A percentile compares a stretch with the other conserved stretches of the same genome.
Conservation (phyloP, 2,113 vertebrate species). For the Pantherophis guttatus region DNA sequence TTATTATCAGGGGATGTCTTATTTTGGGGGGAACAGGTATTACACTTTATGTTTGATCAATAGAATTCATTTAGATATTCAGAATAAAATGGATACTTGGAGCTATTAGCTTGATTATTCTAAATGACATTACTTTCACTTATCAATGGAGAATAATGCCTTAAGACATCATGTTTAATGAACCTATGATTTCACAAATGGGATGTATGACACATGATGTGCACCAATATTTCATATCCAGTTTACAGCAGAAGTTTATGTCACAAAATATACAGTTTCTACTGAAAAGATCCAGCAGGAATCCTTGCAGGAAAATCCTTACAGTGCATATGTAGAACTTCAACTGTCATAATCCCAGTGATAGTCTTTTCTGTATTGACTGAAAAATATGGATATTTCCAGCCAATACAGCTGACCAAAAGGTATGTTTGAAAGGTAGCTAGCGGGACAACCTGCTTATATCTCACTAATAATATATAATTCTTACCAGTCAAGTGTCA, state of each 20-base stretch:
- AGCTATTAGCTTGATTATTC: neutral
- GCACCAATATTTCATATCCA: neutral
- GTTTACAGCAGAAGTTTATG: neutral
- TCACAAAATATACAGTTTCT: neutral
- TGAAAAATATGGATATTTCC: too few relatives aligned
- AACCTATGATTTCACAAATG: neutral
- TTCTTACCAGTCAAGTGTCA: neutral
- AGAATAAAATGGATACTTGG: neutral
- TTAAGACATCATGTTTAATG: neutral
- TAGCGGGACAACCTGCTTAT: neutral
- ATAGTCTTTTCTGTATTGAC: neutral
- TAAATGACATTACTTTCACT: neutral
- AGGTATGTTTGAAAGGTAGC: neutral
- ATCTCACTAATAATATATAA: neutral
- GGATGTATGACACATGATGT: neutral
- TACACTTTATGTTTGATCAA: neutral
- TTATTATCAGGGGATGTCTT: too few relatives aligned
- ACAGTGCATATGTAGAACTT: neutral
- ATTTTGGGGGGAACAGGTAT: neutral
- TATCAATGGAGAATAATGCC: neutral
- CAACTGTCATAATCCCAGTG: neutral
- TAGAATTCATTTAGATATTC: neutral
- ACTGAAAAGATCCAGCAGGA: neutral
- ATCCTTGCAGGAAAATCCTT: neutral
- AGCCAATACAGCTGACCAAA: neutral